phyloP scores from a whole-genome alignment of 2,797 vertebrate genomes.

The Xenopus petersii region DNA sequence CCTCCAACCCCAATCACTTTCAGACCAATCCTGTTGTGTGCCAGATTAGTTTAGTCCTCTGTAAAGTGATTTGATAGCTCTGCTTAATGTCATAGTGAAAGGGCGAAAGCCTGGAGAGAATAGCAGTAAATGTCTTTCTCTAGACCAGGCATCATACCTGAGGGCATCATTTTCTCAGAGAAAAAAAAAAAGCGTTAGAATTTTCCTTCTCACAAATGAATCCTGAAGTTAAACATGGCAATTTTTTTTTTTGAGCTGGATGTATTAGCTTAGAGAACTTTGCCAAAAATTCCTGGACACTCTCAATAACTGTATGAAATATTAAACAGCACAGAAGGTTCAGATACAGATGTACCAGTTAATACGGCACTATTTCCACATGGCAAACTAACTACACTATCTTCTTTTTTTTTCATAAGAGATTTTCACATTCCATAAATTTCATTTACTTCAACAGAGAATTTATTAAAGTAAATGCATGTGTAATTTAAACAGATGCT shows the following conservation, averaged over 20 bases:
- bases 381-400: background rate
- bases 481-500: too few species aligned
- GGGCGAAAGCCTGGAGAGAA: slow-evolving; percentile 28
- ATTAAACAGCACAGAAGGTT: slow-evolving; percentile 17
- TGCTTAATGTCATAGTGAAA: background rate
- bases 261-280: background rate
- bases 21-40: slow-evolving; percentile 21
- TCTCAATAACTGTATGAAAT: slow-evolving; percentile 20
- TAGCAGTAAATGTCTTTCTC: slow-evolving; percentile 31
- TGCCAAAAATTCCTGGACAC: background rate
- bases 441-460: too few species aligned
- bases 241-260: slow-evolving; percentile 1
- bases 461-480: too few species aligned
- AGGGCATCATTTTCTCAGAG: slow-evolving; percentile 45
- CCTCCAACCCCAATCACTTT: slow-evolving; percentile 17
- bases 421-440: too few species aligned
- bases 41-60: slow-evolving; percentile 13
- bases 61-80: background rate
- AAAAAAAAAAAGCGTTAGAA: slow-evolving; percentile 29
- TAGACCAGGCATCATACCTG: background rate
- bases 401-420: background rate
- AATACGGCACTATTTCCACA: background rate
- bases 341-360: too few species aligned
- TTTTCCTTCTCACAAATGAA: slow-evolving; percentile 7
- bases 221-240: slow-evolving; percentile 25